Evolutionary conservation across 2,113 vertebrate genomes (phyloP).

Genomic region (Beaufortia kweichowensis): DNA sequence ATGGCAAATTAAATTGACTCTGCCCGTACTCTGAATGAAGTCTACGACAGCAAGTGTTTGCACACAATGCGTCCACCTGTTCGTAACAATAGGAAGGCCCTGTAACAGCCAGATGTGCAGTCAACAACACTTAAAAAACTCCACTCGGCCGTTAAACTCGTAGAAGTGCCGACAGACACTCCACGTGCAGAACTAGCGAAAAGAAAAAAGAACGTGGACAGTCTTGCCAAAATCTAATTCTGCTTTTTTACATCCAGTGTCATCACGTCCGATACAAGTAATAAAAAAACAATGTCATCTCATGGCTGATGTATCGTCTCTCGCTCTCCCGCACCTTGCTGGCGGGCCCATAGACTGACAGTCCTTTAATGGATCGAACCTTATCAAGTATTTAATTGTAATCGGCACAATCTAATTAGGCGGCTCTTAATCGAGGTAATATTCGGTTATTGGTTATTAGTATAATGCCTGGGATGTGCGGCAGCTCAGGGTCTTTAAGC

Average conservation of each 20-base stretch:
- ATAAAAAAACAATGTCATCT: not conserved
- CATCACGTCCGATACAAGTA: not conserved
- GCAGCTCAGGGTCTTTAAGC: constrained; percentile 54
- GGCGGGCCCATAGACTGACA: constrained; percentile 51
- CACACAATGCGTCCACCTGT: constrained; percentile 45
- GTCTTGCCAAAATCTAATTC: not conserved
- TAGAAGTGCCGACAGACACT: not conserved
- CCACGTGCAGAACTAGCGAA: no score
- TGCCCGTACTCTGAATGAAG: constrained; percentile 1
- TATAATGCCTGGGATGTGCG: constrained; percentile 57
- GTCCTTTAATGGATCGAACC: constrained; percentile 58
- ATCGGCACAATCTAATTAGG: constrained; percentile 62
- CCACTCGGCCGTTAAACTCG: constrained; percentile 32
- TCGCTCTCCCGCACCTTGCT: constrained; percentile 31
- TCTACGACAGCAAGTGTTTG: constrained; percentile 25
- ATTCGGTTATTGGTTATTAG: constrained; percentile 68
- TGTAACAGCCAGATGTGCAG: constrained; percentile 48
- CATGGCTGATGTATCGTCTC: not conserved
- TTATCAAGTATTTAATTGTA: constrained; percentile 66
- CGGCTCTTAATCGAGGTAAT: constrained; percentile 64
- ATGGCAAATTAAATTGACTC: constrained; percentile 13
- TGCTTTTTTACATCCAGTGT: not conserved
- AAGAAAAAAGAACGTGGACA: not conserved
- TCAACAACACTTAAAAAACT: constrained; percentile 48
- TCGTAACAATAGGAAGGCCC: constrained; percentile 40